phyloP scores from a whole-genome alignment of 2,888 invertebrate genomes.

The Melinopterus prodromus region DNA sequence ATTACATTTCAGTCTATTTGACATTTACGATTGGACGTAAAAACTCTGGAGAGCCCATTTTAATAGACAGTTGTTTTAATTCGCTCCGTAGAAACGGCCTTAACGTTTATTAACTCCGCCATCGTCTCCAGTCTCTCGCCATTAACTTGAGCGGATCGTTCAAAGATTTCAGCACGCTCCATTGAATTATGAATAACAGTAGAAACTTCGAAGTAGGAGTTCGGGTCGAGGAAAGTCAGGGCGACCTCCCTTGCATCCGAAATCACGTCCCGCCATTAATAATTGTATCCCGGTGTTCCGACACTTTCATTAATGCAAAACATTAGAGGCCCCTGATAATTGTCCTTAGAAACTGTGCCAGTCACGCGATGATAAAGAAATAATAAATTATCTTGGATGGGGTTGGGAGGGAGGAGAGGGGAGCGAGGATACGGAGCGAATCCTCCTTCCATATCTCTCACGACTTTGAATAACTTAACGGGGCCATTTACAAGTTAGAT shows the following conservation, averaged over 20 bases:
- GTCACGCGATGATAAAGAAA: conserved; percentile 53
- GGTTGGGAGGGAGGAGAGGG: conserved; percentile 44
- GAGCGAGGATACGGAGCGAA: background rate
- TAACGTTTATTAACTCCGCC: background rate
- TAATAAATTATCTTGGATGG: conserved; percentile 50
- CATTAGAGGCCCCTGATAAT: conserved; percentile 50
- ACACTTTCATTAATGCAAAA: conserved; percentile 50
- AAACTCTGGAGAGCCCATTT: background rate
- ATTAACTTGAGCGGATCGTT: background rate
- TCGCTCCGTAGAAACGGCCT: background rate
- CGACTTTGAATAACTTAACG: conserved; percentile 51
- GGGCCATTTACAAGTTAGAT: conserved; percentile 55
- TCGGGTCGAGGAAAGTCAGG: background rate
- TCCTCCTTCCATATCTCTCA: conserved; percentile 45
- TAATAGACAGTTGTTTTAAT: background rate
- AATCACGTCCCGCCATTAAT: conserved; percentile 36
- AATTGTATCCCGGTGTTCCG: conserved; percentile 37
- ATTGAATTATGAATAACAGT: conserved; percentile 4
- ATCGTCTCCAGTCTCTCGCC: background rate
- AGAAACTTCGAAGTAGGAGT: background rate
- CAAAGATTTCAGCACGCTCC: conserved; percentile 14
- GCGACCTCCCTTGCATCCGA: background rate
- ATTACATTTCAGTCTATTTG: background rate
- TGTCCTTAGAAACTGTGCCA: conserved; percentile 53
- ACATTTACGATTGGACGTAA: background rate